A percentile compares a stretch with the other conserved stretches of the same genome.
These are phyloP conservation scores for Cotesia vestalis DNA, from an alignment of 1,140 invertebrate genomes.

Conservation along the genomic window DNA sequence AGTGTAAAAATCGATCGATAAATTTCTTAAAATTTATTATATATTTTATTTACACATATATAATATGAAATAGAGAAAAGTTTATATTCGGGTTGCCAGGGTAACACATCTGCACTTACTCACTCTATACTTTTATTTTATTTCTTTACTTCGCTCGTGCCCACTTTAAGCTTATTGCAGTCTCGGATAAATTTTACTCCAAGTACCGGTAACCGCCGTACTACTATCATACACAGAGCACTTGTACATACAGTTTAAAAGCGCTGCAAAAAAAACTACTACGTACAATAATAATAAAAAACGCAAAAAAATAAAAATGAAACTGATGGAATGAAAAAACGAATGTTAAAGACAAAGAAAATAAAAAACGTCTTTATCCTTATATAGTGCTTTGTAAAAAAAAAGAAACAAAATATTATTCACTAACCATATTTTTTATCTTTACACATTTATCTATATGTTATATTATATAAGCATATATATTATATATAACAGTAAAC, in stretches of 20 bases:
- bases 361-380: no score
- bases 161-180: slow-evolving; percentile 10
- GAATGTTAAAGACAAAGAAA: no score
- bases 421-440: background rate
- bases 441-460: no score
- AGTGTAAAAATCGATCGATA: no score
- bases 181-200: background rate
- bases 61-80: no score
- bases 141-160: slow-evolving; percentile 1
- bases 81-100: no score
- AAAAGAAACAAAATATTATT: background rate
- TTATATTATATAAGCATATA: no score
- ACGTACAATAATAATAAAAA: background rate
- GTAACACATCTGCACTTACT: no score
- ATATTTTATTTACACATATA: no score
- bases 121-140: background rate
- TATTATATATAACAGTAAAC: background rate
- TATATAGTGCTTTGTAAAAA: background rate
- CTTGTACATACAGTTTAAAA: no score
- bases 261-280: background rate
- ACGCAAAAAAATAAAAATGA: background rate
- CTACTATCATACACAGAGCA: background rate
- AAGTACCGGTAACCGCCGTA: background rate
- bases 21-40: no score
- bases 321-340: no score